Conservation (phyloP, 2,113 vertebrate genomes). For the Zosterops hypoxanthus region DNA sequence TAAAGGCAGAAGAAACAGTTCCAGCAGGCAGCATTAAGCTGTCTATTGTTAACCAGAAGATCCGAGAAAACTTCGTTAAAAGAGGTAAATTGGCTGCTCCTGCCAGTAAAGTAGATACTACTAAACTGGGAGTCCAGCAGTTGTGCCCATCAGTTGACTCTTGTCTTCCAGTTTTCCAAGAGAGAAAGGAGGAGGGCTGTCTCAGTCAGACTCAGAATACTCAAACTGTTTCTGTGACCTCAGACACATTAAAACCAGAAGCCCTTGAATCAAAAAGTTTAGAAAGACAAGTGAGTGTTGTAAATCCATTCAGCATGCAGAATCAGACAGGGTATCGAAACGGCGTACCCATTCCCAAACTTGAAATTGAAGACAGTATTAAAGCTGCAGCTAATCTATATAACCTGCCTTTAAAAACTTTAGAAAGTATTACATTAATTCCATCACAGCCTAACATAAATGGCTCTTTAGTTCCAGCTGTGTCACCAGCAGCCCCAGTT, state of each 20-base stretch:
- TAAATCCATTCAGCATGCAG: conserved; percentile 70
- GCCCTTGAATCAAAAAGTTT: conserved; percentile 67
- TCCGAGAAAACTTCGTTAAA: conserved; percentile 64
- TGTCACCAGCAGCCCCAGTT: conserved; percentile 62
- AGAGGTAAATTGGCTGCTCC: conserved; percentile 56
- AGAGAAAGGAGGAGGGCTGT: conserved; percentile 61
- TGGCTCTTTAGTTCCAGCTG: conserved; percentile 60
- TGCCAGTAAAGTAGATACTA: conserved; percentile 3
- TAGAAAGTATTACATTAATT: conserved; percentile 73
- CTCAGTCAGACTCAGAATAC: conserved; percentile 52
- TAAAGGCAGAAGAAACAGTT: conserved; percentile 62
- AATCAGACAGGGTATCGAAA: conserved; percentile 69
- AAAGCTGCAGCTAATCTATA: conserved; percentile 71
- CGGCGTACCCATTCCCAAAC: conserved; percentile 68
- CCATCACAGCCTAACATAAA: conserved; percentile 61
- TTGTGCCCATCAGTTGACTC: conserved; percentile 46
- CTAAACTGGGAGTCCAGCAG: conserved; percentile 36
- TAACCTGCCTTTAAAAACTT: conserved; percentile 76
- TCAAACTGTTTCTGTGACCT: conserved; percentile 62
- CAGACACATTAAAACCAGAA: conserved; percentile 69
- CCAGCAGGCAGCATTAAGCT: conserved; percentile 56
- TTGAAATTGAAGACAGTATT: conserved; percentile 72
- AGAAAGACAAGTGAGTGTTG: conserved; percentile 69
- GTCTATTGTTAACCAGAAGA: conserved; percentile 65
- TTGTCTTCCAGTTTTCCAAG: conserved; percentile 71